A percentile compares a stretch with the other conserved stretches of the same genome.
These are phyloP conservation scores for Sciaenops ocellatus DNA, from an alignment of 2,797 vertebrate species.

Conservation along the genomic window DNA sequence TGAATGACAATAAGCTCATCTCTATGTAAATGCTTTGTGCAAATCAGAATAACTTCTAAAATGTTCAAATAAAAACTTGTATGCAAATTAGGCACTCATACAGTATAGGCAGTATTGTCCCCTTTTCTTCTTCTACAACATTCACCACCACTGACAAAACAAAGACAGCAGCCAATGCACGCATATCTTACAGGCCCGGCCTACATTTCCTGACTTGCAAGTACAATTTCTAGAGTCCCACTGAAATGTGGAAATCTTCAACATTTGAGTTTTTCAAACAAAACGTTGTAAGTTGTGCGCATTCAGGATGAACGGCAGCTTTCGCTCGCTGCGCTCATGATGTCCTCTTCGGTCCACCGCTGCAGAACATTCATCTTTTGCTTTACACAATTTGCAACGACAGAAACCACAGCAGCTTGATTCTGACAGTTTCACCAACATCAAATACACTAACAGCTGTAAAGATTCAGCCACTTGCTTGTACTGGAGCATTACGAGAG, in stretches of 20 bases:
- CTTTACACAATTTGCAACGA: conserved; percentile 64
- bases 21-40: conserved; percentile 53
- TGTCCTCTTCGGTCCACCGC: conserved; percentile 10
- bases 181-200: conserved; percentile 72
- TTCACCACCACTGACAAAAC: conserved; percentile 65
- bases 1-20: conserved; percentile 53
- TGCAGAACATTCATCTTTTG: conserved; percentile 52
- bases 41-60: conserved; percentile 57
- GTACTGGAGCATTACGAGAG: conserved; percentile 46
- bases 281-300: conserved; percentile 54
- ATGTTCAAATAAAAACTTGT: conserved; percentile 62
- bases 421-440: conserved; percentile 74
- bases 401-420: conserved; percentile 72
- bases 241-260: conserved; percentile 43
- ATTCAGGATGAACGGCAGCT: conserved; percentile 47
- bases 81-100: conserved; percentile 83
- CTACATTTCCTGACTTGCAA: conserved; percentile 65
- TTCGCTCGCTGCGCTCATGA: neutral
- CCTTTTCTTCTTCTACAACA: conserved; percentile 58
- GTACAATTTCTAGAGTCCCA: conserved; percentile 51
- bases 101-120: conserved; percentile 79
- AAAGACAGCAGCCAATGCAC: conserved; percentile 66
- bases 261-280: conserved; percentile 35
- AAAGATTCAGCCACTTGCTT: conserved; percentile 62
- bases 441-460: conserved; percentile 69